Evolutionary conservation across 2,888 invertebrate genomes (phyloP), one percentile per base, ranked within the genome.

Genomic region (Bembecia ichneumoniformis): DNA sequence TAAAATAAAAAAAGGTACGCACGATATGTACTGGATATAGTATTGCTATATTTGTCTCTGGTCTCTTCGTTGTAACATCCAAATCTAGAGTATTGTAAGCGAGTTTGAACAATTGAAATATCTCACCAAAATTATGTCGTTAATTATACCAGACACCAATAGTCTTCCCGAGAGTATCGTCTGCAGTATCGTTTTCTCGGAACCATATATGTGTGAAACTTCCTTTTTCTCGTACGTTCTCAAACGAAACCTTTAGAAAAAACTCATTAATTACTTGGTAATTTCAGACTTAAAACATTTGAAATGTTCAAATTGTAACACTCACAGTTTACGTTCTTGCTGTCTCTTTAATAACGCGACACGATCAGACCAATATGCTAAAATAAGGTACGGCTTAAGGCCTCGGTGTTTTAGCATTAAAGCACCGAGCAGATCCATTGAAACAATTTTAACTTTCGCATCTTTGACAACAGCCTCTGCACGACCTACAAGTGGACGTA

Each of bases 91-190:
- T 28, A 28, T 7, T 28, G 28, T 28, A 9, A n/a, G 28, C 28
- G 9, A 28, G 28, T 28, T 28, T 28, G 10, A 40, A 40, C n/a
- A 40, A 40, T 40, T n/a, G n/a, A 40, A 40, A 40, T n/a, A 13
- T 20, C 51, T 55, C 55, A 68, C 70, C 64, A 78, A 46, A 51
- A 87, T 55, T 43, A 87, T 78, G 61, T 86, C 84, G 56, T 86
- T 83, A 14, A 86, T 64, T 43, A 86, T 81, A 28, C 86, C 84
- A 9, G 74, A 77, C 44, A 87, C 78, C 46, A 86, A 71, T 46
- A 86, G 78, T 10, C 86, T 72, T 1, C 79, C 86, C 1, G 86
- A 87, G 1, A 86, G 62, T 20, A 87, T 52, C 13, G 82, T 75
- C 64, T 86, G 86, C 20, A 87, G 60, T 0, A 79, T 77, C 2